Evolutionary conservation across 2,797 vertebrate species (phyloP).

Genomic region (Corythornis leucogaster): DNA sequence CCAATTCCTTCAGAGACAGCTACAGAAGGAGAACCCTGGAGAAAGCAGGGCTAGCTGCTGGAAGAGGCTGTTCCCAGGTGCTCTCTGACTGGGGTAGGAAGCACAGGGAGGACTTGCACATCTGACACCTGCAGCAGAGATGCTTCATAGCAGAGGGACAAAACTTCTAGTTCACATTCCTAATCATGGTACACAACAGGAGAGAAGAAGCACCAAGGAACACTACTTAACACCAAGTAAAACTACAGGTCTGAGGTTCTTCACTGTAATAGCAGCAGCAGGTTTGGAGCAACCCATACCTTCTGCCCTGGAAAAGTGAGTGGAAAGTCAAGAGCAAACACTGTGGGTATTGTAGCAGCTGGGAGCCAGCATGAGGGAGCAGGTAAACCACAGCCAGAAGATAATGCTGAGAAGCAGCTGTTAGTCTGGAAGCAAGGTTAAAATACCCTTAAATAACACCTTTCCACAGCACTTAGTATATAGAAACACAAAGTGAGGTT

Average conservation of each 20-base stretch:
- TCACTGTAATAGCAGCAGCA: not conserved
- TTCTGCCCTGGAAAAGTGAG: not conserved
- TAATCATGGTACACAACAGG: too few relatives aligned
- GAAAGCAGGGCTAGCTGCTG: not conserved
- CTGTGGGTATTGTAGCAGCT: not conserved
- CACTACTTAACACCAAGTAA: not conserved
- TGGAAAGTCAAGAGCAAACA: not conserved
- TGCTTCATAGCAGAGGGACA: not conserved
- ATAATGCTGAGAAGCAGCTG: not conserved
- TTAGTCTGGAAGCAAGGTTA: not conserved
- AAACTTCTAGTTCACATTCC: not conserved
- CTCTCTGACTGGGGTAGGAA: not conserved
- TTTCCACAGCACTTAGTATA: not conserved
- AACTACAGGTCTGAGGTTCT: accelerated
- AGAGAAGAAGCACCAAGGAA: not conserved
- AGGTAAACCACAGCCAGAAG: not conserved
- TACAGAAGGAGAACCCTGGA: not conserved
- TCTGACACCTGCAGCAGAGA: not conserved
- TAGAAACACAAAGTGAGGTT: not conserved
- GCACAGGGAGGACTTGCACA: not conserved
- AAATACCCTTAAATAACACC: not conserved
- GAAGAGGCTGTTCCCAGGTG: not conserved
- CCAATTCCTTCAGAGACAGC: not conserved
- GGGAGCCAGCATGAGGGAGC: not conserved
- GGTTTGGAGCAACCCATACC: not conserved